Evolutionary conservation across 2,113 vertebrate genomes (phyloP), one percentile per base, ranked within the genome.

Genomic region (Ctenodactylus gundi): DNA sequence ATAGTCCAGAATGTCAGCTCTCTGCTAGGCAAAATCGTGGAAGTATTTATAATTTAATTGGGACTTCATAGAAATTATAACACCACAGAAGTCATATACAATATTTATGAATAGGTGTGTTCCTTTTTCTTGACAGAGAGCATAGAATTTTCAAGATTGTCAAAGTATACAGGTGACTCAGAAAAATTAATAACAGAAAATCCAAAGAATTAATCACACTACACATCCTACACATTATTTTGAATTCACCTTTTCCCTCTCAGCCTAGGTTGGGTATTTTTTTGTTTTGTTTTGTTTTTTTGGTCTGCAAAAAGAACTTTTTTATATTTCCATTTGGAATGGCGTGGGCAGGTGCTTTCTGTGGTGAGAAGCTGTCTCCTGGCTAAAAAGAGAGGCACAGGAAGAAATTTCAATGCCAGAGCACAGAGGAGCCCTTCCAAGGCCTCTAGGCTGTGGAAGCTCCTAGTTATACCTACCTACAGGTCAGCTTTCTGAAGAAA

Each of bases 401-500:
- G 49, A 14, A 18, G 53, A 76, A 41, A 84, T 90, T 36, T 3
- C 0, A 0, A 53, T 10, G 39, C 25, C 49, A 49, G 13, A 62
- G 64, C 4, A 25, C 36, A 76, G n/a, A 60, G 6, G 20, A 51
- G 7, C 17, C 18, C 9, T 7, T 15, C 34, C 25, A 60, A 67
- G 23, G 34, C 18, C 29, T 29, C 27, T 3, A 36, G 46, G 18
- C 44, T 34, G 36, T 0, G 1, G 31, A 25, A 17, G 4, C n/a
- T 72, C 13, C 70, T 80, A 65, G 7, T 95, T 8, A 1, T 10
- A 18, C 29, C 73, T 76, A 7, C n/a, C n/a, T n/a, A n/a, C n/a
- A 82, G 67, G 14, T 85, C 46, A 97, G 80, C 3, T 36, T 83
- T 44, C 76, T 4, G 15, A 97, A 68, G 92, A 96, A 27, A 96